Evolutionary conservation across 2,797 vertebrate genomes (phyloP), one percentile per base, ranked within the genome.

Genomic region (Rhadinocentrus ornatus): DNA sequence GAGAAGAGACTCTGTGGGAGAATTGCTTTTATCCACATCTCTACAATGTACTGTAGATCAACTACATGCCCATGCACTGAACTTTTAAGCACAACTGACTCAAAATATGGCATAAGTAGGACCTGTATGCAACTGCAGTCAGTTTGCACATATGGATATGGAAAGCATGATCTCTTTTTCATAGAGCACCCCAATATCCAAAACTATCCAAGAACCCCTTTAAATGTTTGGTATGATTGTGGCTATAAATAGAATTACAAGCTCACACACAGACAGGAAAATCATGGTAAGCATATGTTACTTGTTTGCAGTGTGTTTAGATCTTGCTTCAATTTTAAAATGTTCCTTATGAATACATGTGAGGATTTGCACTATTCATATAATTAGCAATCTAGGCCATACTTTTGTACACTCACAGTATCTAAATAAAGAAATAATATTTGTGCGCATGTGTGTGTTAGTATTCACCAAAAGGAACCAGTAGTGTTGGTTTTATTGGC

Each of bases 401-500:
- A 77, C 73, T 71, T 75, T 70, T 72, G 35, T 77, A 55, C 41
- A 74, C 26, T 74, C 52, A 74, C 58, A 66, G 69, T 55, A 31
- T 63, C 73, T 66, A 63, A 73, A 71, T 63, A 61, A 59, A 66
- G 62, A 52, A 70, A 37, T 68, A 29, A 39, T 80, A 67, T 58
- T 62, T 71, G 66, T 73, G 53, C 73, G 58, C 67, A 58, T 58
- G 66, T 44, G 74, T 69, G 48, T 61, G 48, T 73, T 59, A 63
- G 64, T 67, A 29, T 76, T 79, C 68, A 55, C 55, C 59, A 68
- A 22, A 68, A 69, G 75, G 67, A 64, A 81, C 61, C 67, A 69
- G 81, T 73, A 71, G 81, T 66, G 81, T 78, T 72, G 88, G 82
- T 83, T 84, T 81, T 80, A 72, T 78, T 80, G 89, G 86, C 88